A percentile compares a stretch with the other conserved stretches of the same genome.
These are phyloP conservation scores for Montifringilla adamsi DNA, from an alignment of 2,113 vertebrate species.

Conservation along the genomic window DNA sequence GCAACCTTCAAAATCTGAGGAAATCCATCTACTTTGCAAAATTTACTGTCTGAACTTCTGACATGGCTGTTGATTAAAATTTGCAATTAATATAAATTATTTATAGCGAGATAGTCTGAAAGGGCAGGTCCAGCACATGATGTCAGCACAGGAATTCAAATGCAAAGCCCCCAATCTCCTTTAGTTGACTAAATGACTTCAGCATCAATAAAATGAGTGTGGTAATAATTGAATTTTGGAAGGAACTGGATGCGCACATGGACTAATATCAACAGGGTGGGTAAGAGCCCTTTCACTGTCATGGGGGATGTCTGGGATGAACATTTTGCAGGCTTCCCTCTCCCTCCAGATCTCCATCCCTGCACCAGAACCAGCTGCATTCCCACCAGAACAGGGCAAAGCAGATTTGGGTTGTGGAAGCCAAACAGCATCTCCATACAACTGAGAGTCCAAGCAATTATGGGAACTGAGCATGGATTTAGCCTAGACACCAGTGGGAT, in stretches of 20 bases:
- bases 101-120: not conserved
- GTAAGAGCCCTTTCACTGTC: not conserved
- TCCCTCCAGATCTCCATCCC: not conserved
- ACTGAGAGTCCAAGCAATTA: accelerated
- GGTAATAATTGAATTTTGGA: not conserved
- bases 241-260: not conserved
- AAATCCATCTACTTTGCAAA: not conserved
- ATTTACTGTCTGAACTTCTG: not conserved
- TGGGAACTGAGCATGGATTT: not conserved
- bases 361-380: not conserved
- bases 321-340: not conserved
- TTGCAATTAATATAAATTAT: conserved; percentile 1
- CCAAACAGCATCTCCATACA: not conserved
- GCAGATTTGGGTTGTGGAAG: not conserved
- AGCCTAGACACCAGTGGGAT: not conserved
- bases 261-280: not conserved
- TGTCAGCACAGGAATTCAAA: not conserved
- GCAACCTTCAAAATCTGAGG: not conserved
- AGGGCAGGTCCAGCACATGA: not conserved
- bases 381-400: not conserved
- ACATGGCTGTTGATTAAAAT: not conserved
- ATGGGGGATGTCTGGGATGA: not conserved
- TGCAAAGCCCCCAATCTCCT: not conserved
- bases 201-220: not conserved
- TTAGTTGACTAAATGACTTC: not conserved